Base-by-base conservation (phyloP, 2,797 vertebrate genomes). In the Argentina silus region DNA sequence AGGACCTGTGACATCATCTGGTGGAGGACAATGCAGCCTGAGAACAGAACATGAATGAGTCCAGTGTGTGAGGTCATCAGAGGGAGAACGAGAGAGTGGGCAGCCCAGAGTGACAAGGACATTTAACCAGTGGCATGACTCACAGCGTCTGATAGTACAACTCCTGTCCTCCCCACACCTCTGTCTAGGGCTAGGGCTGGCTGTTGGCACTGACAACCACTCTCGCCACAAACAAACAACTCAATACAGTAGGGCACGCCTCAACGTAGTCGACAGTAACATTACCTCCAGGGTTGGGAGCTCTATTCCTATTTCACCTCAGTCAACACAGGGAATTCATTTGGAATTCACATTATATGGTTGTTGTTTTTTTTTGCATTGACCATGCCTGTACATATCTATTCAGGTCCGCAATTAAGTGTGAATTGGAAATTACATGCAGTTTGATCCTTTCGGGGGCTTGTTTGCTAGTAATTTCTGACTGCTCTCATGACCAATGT, bases 11-110 rank as follows among this genome's bases (percentile, higher is more conserved):
- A 91, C 84, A 80, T 93, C 89, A 92, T 83, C 66, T 77, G 69
- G 74, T 65, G 69, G 78, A 88, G 19, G 81, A 89, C 88, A 90
- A 88, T 86, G 83, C 75, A 47, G 15, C 73, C 70, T 75, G 14
- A n/a, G n/a, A 72, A 70, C 78, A 89, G 83, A 89, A 23, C 27
- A 36, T 68, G 57, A 75, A 91, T 87, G 85, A 83, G 73, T 77
- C 68, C 85, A 86, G 87, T 88, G 85, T 89, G 83, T 91, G 90
- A 90, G 86, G 85, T 91, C 87, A 91, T 82, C 85, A 75, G 80
- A 84, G 76, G 73, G 68, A 78, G 77, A 70, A 81, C n/a, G n/a
- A 65, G 67, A 68, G 74, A 75, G 14, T 53, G 51, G 27, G 4
- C 73, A 69, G 73, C 72, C 27, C 27, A 77, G 72, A 10, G 61